Conservation (phyloP, 2,113 vertebrate species). For the Cephalopterus ornatus region DNA sequence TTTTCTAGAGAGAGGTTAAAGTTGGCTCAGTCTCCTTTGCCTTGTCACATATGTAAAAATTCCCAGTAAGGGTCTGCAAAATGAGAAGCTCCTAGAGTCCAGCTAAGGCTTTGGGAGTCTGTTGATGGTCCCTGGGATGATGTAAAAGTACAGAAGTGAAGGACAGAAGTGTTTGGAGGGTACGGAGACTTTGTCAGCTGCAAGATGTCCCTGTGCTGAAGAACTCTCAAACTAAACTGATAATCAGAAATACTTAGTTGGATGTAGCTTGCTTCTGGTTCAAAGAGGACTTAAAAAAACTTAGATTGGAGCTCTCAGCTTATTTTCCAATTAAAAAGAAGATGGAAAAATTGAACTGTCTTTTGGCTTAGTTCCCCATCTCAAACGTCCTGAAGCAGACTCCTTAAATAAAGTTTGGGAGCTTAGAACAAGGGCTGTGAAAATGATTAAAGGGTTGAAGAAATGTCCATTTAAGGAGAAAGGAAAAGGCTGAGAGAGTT, state of each 20-base stretch:
- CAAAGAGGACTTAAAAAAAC: neutral
- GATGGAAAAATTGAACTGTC: neutral
- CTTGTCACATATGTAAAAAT: neutral
- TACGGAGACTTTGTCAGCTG: neutral
- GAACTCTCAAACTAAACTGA: neutral
- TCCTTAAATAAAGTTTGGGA: neutral
- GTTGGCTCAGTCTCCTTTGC: neutral
- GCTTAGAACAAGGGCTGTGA: neutral
- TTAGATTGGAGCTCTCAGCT: neutral
- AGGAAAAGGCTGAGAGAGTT: neutral
- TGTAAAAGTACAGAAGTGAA: neutral
- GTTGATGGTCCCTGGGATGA: neutral
- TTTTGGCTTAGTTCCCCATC: neutral
- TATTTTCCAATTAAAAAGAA: neutral
- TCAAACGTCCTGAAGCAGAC: neutral
- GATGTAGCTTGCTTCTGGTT: neutral
- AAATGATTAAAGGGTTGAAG: conserved; percentile 8
- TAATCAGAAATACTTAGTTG: neutral
- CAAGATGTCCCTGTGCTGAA: neutral
- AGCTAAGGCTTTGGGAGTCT: neutral
- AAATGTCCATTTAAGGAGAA: neutral
- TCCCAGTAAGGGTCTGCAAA: neutral
- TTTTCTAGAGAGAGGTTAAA: neutral
- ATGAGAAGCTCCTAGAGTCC: neutral
- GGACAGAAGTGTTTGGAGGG: neutral